Evolutionary conservation across 2,888 invertebrate genomes (phyloP), one percentile per base, ranked within the genome.

Genomic region (Brenthis hecate): DNA sequence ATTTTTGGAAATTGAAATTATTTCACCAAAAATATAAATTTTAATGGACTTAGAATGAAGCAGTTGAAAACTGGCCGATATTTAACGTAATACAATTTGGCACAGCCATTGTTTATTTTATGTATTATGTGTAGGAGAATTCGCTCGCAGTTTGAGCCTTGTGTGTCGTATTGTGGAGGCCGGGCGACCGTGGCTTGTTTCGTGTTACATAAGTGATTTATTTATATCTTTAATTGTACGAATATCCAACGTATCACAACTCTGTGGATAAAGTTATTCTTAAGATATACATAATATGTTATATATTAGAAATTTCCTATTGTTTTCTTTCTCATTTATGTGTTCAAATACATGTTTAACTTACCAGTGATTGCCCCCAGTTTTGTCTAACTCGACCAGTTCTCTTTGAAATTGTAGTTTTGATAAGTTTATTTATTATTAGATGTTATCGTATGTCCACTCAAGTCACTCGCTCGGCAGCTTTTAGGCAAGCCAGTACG

Each of bases 81-180:
- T 72, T 73, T 69, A 76, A 71, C 77, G 70, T 86, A 87, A 85
- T 86, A 81, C 82, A 87, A 86, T 85, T 83, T 76, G 83, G 85
- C 86, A 76, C 78, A 81, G 87, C 86, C 86, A 85, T 80, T 80
- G 76, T 81, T 81, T 80, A 77, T 76, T 75, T 78, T 76, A 76
- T 76, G 77, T 76, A 75, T 74, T 76, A 72, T 69, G 63, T 78
- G 23, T 70, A 81, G 77, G 77, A 64, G 71, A 82, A 80, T 68
- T 78, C 74, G 76, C 77, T 76, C 76, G 75, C 71, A 70, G 73
- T 63, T 53, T 54, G 74, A 73, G 72, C 72, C 71, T 71, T 68
- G 71, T 64, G 67, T 73, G 66, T 73, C 72, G 72, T 73, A 68
- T 71, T 73, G 69, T 64, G 56, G 58, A 63, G 14, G 54, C 65